phyloP scores from a whole-genome alignment of 2,113 vertebrate genomes.

The Chitala chitala region DNA sequence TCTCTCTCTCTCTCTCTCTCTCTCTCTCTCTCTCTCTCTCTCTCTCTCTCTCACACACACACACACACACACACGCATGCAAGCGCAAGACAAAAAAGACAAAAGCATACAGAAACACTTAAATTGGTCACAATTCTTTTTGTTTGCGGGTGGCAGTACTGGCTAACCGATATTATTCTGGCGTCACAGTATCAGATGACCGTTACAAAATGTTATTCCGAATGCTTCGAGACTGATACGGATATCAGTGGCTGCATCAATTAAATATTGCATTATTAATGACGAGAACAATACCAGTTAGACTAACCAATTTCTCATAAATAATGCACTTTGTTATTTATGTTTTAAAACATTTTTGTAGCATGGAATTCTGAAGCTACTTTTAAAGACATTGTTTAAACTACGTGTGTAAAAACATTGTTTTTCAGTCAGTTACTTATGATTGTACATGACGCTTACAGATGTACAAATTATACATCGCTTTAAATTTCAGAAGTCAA shows the following conservation, averaged over 20 bases:
- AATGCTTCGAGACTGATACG: conserved; percentile 13
- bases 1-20: too few relatives aligned
- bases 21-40: too few relatives aligned
- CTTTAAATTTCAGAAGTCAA: background rate
- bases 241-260: conserved; percentile 39
- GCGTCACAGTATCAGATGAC: conserved; percentile 12
- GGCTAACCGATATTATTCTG: background rate
- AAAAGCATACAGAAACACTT: background rate
- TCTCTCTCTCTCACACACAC: background rate
- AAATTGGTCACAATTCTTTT: background rate
- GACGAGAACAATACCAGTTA: conserved; percentile 35
- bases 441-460: background rate
- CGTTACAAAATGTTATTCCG: conserved; percentile 24
- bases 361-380: background rate
- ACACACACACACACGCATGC: conserved; percentile 14
- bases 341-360: conserved; percentile 15
- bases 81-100: too few relatives aligned
- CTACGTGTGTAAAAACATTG: background rate
- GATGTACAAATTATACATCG: background rate
- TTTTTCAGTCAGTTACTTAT: background rate
- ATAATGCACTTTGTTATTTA: conserved; percentile 32
- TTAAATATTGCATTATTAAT: conserved; percentile 49
- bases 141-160: background rate
- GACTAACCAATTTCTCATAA: conserved; percentile 32
- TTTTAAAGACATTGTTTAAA: background rate